These are phyloP conservation scores for Drosophila rufa DNA, from an alignment of 1,140 invertebrate genomes.

Conservation along the genomic window DNA sequence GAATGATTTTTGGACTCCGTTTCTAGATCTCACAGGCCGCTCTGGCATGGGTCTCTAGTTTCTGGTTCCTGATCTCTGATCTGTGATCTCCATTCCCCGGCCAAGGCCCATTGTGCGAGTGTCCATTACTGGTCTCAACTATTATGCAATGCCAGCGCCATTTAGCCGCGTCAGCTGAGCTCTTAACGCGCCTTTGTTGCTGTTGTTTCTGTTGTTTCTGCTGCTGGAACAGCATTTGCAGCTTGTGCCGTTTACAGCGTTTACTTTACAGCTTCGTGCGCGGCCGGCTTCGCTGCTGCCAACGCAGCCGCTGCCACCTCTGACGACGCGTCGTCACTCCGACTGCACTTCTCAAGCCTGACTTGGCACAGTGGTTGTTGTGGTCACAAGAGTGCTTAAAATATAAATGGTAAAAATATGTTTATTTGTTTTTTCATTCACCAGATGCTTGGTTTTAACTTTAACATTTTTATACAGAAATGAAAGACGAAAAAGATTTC, in stretches of 20 bases:
- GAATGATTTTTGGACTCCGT: neutral
- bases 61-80: neutral
- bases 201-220: neutral
- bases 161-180: slow-evolving; percentile 28
- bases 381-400: neutral
- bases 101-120: slow-evolving; percentile 23
- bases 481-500: too few species aligned
- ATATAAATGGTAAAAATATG: too few species aligned
- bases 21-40: neutral
- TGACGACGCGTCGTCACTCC: slow-evolving; percentile 6
- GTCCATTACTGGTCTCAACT: slow-evolving; percentile 34
- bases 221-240: slow-evolving; percentile 61
- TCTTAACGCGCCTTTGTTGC: slow-evolving; percentile 28
- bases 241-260: slow-evolving; percentile 65
- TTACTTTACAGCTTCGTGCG: slow-evolving; percentile 42
- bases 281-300: slow-evolving; percentile 9
- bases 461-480: too few species aligned
- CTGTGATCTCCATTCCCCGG: slow-evolving; percentile 20
- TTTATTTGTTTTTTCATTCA: neutral
- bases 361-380: slow-evolving; percentile 24
- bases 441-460: too few species aligned
- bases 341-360: slow-evolving; percentile 38
- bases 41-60: neutral
- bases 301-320: slow-evolving; percentile 3
- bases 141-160: slow-evolving; percentile 42